Evolutionary conservation across 2,113 vertebrate genomes (phyloP), one percentile per base, ranked within the genome.

Genomic region (Rissa tridactyla): DNA sequence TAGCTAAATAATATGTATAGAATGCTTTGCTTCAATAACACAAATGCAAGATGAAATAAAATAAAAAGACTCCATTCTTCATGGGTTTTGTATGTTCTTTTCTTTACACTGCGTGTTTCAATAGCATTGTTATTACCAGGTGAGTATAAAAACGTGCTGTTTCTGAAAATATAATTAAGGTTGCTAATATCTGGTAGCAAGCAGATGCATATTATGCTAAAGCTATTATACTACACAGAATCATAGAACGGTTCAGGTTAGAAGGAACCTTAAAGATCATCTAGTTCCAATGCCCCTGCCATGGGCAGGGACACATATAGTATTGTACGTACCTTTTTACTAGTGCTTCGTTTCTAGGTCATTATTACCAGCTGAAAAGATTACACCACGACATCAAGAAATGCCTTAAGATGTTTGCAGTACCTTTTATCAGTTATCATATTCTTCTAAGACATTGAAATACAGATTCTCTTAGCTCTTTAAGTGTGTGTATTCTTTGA

Each of bases 21-120:
- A 96, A 94, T 1, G 55, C 69, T 92, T 89, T 96, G 93, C 95
- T 96, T 92, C 93, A 94, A 90, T 55, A 94, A 60, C 70, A 92
- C 84, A 94, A 95, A 80, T 90, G 54, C 88, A 92, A 97, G 69
- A 96, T 89, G 29, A 68, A 97, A 96, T 96, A 97, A 93, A 98
- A 94, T 91, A 96, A 97, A 91, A 61, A 60, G 60, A 94, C 47
- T 92, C 42, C 5, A 15, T 96, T 93, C 82, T 92, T 90, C 69
- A 42, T 57, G 82, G 44, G 20, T 10, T 94, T 87, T 86, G 93
- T 80, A 60, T 81, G 29, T 90, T 97, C 61, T 94, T 73, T 97
- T 86, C 94, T 96, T 96, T 96, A 86, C 87, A 66, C 75, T 64
- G 23, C 58, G 47, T 60, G 96, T 95, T 92, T 94, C 49, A 58